Evolutionary conservation across 2,113 vertebrate species (phyloP), one percentile per base, ranked within the genome.

Genomic region (Canis aureus): DNA sequence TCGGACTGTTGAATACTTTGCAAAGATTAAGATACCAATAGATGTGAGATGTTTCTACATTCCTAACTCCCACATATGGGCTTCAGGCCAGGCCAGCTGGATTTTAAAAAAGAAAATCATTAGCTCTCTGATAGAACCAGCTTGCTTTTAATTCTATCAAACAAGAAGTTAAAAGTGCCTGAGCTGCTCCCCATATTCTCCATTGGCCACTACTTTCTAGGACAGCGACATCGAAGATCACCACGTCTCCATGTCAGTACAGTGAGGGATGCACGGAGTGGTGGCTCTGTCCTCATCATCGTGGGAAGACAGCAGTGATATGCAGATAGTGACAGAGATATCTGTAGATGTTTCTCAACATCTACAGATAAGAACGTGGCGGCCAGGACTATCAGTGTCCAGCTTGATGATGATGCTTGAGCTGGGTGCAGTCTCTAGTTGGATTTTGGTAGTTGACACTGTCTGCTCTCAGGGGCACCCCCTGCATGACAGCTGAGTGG

Each of bases 401-500:
- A 16, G 38, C 59, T 55, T 16, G 57, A 32, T 49, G 0, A 0
- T 17, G 74, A 49, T 1, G 1, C 23, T 27, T 8, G 51, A 57
- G 43, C 38, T 57, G 9, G 19, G 19, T 29, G n/a, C 53, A 8
- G 0, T 27, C 25, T n/a, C 25, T 35, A 53, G 76, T 19, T 32
- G 32, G 64, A 57, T 25, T 0, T 0, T 66, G 62, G 38, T 0
- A 0, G 12, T 13, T 5, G 19, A 4, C 29, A 29, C 23, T 15
- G 7, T 51, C 23, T 76, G 53, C 89, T 67, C 10, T 22, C 78
- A 29, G 43, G 8, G 5, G 2, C 0, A 0, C 23, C 43, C 22
- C 73, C n/a, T 0, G 1, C 0, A 0, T 8, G 27, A 27, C 8
- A 15, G 5, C 11, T 27, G 5, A 5, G 15, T 6, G 66, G 27